Evolutionary conservation across 2,888 invertebrate species (phyloP).

Genomic region (Raillietiella orientalis): DNA sequence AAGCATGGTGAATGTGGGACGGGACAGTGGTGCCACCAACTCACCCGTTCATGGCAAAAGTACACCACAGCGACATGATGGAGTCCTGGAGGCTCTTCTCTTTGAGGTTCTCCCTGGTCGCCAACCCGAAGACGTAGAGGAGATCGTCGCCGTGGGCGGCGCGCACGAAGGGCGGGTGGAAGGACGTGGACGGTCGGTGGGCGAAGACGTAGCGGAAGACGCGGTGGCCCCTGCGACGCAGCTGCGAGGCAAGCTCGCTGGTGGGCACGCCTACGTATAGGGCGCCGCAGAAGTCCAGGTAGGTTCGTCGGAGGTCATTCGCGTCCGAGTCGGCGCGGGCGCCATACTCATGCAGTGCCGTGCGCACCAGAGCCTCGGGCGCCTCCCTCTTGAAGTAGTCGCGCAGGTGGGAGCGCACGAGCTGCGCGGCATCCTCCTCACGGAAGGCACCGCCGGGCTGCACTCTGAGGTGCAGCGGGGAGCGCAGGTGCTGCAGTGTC

Average conservation of each 20-base stretch:
- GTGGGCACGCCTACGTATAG: slow-evolving; percentile 7
- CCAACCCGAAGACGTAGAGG: slow-evolving; percentile 7
- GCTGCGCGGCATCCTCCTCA: slow-evolving; percentile 5
- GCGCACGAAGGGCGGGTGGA: slow-evolving; percentile 7
- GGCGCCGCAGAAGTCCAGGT: slow-evolving; percentile 8
- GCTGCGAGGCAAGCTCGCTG: slow-evolving; percentile 6
- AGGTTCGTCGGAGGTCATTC: too few species aligned
- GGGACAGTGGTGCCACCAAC: too few species aligned
- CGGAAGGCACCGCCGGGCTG: too few species aligned
- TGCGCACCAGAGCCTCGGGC: too few species aligned
- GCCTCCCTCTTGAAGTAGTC: slow-evolving; percentile 1
- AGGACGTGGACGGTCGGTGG: slow-evolving; percentile 9
- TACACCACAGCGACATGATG: slow-evolving; percentile 7
- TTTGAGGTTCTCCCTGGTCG: slow-evolving; percentile 2
- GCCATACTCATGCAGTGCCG: too few species aligned
- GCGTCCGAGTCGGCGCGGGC: not conserved
- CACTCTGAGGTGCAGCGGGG: too few species aligned
- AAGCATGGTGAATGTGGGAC: too few species aligned
- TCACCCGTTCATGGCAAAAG: slow-evolving; percentile 8
- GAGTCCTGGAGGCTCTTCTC: slow-evolving; percentile 6
- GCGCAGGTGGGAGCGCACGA: slow-evolving; percentile 3
- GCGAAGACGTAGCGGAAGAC: slow-evolving; percentile 9
- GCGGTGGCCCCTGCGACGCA: slow-evolving; percentile 5
- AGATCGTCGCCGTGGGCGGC: slow-evolving; percentile 9
- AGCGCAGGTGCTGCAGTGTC: too few species aligned